These are phyloP conservation scores for Plotosus lineatus DNA, from an alignment of 2,113 vertebrate genomes.

Conservation along the genomic window DNA sequence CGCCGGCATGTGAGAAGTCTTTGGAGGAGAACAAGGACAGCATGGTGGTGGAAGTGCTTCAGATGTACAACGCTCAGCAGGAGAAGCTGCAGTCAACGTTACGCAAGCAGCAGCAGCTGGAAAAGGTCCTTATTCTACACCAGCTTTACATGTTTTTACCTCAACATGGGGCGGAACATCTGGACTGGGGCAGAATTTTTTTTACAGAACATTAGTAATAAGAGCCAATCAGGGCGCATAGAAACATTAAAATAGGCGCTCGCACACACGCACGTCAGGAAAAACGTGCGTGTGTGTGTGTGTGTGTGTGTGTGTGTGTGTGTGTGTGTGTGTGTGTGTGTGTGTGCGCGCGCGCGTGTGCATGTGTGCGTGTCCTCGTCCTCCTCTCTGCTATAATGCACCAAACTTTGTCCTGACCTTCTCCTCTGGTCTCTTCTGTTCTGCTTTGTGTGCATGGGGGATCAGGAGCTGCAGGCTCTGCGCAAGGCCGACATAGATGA, in stretches of 20 bases:
- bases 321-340: neutral
- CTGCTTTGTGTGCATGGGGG: conserved; percentile 6
- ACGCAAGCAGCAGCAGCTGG: conserved; percentile 81
- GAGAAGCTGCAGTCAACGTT: conserved; percentile 79
- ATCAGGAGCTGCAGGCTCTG: conserved; percentile 83
- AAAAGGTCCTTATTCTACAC: conserved; percentile 72
- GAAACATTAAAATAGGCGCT: neutral
- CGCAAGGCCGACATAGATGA: conserved; percentile 75
- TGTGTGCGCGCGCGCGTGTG: neutral
- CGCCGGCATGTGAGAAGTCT: conserved; percentile 44
- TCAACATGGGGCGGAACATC: neutral
- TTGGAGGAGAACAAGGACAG: conserved; percentile 81
- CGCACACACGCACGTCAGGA: neutral
- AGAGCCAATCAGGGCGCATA: neutral
- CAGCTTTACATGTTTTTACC: neutral
- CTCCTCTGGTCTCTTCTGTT: conserved; percentile 24
- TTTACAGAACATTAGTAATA: neutral
- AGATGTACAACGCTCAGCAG: conserved; percentile 81
- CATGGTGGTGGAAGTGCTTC: conserved; percentile 85
- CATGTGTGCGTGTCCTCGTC: neutral
- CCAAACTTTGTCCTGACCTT: conserved; percentile 26
- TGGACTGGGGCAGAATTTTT: neutral
- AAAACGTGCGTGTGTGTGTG: neutral
- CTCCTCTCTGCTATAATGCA: conserved; percentile 13
- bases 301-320: neutral